Evolutionary conservation across 2,888 invertebrate species (phyloP).

Genomic region (Nineta flava): DNA sequence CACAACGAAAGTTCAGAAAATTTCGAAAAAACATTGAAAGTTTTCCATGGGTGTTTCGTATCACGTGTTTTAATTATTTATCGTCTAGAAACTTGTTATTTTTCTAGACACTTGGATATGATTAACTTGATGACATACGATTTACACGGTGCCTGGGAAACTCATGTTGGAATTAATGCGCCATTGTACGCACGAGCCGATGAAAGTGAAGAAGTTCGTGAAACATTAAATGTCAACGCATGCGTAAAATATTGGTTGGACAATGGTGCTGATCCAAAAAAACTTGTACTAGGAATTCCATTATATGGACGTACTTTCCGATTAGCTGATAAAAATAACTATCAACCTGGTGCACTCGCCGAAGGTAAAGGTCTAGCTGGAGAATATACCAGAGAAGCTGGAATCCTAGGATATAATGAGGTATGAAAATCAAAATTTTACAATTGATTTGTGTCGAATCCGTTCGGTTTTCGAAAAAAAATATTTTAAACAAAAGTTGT

Average conservation of each 20-base stretch:
- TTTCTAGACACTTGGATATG: slow-evolving; percentile 32
- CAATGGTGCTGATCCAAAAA: slow-evolving; percentile 39
- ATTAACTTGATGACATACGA: slow-evolving; percentile 63
- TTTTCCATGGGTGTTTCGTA: too few species aligned
- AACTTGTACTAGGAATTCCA: slow-evolving; percentile 52
- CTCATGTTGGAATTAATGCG: slow-evolving; percentile 46
- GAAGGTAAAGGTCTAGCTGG: slow-evolving; percentile 40
- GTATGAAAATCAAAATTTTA: too few species aligned
- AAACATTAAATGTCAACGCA: slow-evolving; percentile 27
- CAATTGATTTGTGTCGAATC: too few species aligned
- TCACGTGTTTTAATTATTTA: too few species aligned
- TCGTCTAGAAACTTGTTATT: too few species aligned
- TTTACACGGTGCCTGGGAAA: slow-evolving; percentile 52
- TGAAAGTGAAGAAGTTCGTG: slow-evolving; percentile 20
- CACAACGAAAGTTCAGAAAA: too few species aligned
- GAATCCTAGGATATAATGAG: slow-evolving; percentile 60
- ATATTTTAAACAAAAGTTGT: too few species aligned
- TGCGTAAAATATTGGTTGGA: slow-evolving; percentile 35
- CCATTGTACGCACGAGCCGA: slow-evolving; percentile 37
- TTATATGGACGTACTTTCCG: slow-evolving; percentile 55
- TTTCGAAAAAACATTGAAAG: too few species aligned
- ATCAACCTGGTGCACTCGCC: slow-evolving; percentile 37
- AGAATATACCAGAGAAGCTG: slow-evolving; percentile 43
- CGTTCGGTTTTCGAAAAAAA: too few species aligned
- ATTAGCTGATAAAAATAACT: slow-evolving; percentile 28